Base-by-base conservation (phyloP, 2,888 invertebrate genomes). In the Hemithea aestivaria region DNA sequence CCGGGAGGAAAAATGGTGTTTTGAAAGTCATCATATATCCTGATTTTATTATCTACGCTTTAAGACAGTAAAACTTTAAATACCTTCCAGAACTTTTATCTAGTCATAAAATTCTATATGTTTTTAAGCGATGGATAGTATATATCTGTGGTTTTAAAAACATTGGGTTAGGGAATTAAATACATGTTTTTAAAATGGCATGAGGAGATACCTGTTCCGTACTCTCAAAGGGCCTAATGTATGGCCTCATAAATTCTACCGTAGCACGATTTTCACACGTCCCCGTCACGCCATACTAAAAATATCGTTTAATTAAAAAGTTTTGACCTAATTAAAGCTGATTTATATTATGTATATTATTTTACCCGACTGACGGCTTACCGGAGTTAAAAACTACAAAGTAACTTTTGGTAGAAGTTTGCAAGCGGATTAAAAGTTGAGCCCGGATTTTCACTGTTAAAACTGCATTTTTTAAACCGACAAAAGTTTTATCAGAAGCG, bases 351-450 rank as follows among this genome's bases (percentile, higher is more conserved):
- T 48, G 52, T 55, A 53, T 50, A 56, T 45, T 41, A 46, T 56
- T 51, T 55, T 45, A 33, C 58, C 58, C 58, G 56, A 53, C 53
- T 54, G 58, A 58, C 61, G 45, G 73, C 61, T 69, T 73, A 60
- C 40, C 53, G 67, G 69, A 62, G 73, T 73, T 59, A 46, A 53
- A 67, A 56, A 70, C 55, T 57, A 53, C 44, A 56, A 63, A 69
- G 64, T 69, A 58, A 55, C 52, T 59, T 58, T 62, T 48, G 41
- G 45, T 44, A 11, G 48, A 64, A 73, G 65, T 73, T 70, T 63
- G 57, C 47, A 58, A 67, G 67, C 65, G 73, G 76, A 75, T 79
- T 77, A 72, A 73, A 72, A 73, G 69, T 71, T 68, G 47, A 57
- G 53, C 56, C 43, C 34, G 58, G 58, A 58, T 61, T 70, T 68